Evolutionary conservation across 1,140 invertebrate species (phyloP).

Genomic region (Heliconius eleuchia): DNA sequence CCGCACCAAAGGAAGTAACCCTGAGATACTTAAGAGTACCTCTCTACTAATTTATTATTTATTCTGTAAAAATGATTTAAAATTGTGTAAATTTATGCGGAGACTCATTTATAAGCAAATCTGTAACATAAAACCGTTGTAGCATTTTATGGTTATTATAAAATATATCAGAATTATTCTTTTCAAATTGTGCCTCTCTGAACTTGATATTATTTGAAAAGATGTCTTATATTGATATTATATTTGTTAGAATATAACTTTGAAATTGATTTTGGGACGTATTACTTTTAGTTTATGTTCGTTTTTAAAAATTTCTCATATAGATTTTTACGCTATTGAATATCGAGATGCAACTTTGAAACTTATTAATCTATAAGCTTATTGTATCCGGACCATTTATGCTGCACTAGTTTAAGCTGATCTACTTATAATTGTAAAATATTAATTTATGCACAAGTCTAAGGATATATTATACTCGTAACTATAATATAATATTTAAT

Average conservation of each 20-base stretch:
- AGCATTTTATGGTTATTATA: not conserved
- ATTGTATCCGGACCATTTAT: too few relatives aligned
- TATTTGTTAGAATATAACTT: not conserved
- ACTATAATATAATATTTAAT: too few relatives aligned
- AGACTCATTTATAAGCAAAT: not conserved
- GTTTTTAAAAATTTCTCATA: too few relatives aligned
- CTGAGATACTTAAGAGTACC: not conserved
- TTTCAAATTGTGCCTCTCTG: not conserved
- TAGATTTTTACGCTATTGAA: too few relatives aligned
- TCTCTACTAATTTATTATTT: constrained; percentile 20
- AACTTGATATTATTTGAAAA: not conserved
- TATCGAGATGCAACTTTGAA: too few relatives aligned
- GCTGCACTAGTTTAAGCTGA: too few relatives aligned
- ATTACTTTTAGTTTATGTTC: too few relatives aligned
- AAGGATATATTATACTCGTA: too few relatives aligned
- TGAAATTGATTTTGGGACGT: too few relatives aligned
- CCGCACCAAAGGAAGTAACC: constrained; percentile 29
- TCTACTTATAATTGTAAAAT: too few relatives aligned
- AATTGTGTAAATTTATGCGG: not conserved
- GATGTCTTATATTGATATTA: not conserved
- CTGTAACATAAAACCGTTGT: not conserved
- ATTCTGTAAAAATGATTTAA: constrained; percentile 6
- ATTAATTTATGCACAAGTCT: too few relatives aligned
- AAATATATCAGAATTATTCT: not conserved
- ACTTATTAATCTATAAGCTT: too few relatives aligned